These are phyloP conservation scores for Podargus strigoides DNA, from an alignment of 2,797 vertebrate species.

Conservation along the genomic window DNA sequence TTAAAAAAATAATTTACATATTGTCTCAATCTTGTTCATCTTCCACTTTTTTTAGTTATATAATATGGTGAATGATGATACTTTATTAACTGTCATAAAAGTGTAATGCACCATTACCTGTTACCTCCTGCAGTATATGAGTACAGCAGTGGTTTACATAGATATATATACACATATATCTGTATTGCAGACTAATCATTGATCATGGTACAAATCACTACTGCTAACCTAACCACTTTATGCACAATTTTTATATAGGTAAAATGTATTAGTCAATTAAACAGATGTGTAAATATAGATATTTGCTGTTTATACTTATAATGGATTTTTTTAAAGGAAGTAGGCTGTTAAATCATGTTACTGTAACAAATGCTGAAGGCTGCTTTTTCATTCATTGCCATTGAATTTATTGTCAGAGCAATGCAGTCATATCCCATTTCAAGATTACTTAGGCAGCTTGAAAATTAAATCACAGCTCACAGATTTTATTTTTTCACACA, in stretches of 20 bases:
- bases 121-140: background rate
- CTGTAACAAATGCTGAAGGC: constrained; percentile 64
- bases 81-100: background rate
- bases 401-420: constrained; percentile 69
- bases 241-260: background rate
- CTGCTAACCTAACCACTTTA: background rate
- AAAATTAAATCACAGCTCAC: constrained; percentile 72
- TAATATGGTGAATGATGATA: background rate
- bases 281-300: constrained; percentile 61
- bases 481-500: constrained; percentile 34
- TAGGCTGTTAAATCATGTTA: constrained; percentile 73
- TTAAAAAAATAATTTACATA: background rate
- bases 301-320: constrained; percentile 22
- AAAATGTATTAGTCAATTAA: constrained; percentile 63
- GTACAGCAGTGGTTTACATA: background rate
- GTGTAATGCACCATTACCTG: background rate
- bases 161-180: background rate
- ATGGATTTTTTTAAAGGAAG: constrained; percentile 40
- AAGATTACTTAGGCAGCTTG: constrained; percentile 73
- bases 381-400: constrained; percentile 67
- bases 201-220: background rate
- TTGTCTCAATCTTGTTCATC: background rate
- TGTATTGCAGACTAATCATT: background rate
- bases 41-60: background rate
- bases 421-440: constrained; percentile 65